Conservation (phyloP, 1,140 invertebrate genomes). For the Saxidomus purpurata region DNA sequence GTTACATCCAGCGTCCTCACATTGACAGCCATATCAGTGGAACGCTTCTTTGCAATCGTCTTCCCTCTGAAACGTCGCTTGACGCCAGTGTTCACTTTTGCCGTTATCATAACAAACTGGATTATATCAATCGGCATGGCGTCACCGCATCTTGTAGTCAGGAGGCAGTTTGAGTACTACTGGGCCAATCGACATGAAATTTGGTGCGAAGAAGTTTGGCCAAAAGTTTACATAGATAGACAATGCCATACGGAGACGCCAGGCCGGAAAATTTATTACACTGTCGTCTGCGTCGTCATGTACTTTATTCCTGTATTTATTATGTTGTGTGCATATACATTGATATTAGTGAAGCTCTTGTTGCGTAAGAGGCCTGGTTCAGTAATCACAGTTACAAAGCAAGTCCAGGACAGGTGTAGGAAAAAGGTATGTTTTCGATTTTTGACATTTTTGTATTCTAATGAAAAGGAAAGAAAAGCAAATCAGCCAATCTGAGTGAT, state of each 20-base stretch:
- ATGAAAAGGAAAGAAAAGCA: too few relatives aligned
- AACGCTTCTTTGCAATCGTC: constrained; percentile 85
- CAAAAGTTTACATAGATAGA: constrained; percentile 68
- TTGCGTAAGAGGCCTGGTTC: constrained; percentile 70
- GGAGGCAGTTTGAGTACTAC: constrained; percentile 71
- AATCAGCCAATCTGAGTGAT: too few relatives aligned
- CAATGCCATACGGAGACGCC: constrained; percentile 68
- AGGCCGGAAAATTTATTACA: constrained; percentile 83
- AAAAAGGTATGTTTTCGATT: constrained; percentile 75
- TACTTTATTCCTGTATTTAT: constrained; percentile 86
- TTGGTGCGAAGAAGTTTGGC: constrained; percentile 82
- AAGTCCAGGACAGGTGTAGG: constrained; percentile 75
- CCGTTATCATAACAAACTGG: constrained; percentile 86
- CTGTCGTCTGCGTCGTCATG: constrained; percentile 83
- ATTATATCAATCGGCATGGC: constrained; percentile 83
- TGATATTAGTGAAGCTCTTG: constrained; percentile 83
- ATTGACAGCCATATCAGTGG: constrained; percentile 87
- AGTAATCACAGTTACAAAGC: constrained; percentile 64
- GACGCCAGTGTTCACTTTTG: constrained; percentile 65
- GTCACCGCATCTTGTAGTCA: constrained; percentile 83
- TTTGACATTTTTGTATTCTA: too few relatives aligned
- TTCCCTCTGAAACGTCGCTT: constrained; percentile 78
- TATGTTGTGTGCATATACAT: constrained; percentile 85
- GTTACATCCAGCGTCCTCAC: constrained; percentile 87
- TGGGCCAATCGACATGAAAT: constrained; percentile 81